These are phyloP conservation scores for Eristalis intricaria DNA, from an alignment of 2,888 invertebrate species.

Conservation along the genomic window DNA sequence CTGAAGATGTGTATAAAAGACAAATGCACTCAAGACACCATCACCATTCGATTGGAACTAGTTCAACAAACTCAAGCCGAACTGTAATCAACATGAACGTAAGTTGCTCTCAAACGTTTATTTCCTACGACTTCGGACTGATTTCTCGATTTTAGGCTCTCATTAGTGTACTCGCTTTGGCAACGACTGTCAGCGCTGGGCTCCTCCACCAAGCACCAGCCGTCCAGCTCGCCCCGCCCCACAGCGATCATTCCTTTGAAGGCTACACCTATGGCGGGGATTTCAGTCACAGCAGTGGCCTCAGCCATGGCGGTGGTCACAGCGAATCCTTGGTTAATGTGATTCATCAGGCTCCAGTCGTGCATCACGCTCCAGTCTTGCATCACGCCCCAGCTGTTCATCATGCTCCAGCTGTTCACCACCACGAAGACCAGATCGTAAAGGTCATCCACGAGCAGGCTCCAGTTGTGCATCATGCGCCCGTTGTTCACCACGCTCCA, in stretches of 20 bases:
- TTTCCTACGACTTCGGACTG: not conserved
- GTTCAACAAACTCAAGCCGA: constrained; percentile 41
- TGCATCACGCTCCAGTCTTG: not conserved
- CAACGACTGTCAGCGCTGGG: constrained; percentile 29
- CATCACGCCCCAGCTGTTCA: too few relatives aligned
- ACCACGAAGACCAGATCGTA: constrained; percentile 12
- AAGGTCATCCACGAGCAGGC: constrained; percentile 73
- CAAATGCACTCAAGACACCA: not conserved
- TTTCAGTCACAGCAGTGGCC: not conserved
- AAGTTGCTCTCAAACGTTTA: not conserved
- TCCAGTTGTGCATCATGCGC: constrained; percentile 13
- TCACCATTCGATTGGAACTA: constrained; percentile 49
- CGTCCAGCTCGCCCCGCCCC: constrained; percentile 6
- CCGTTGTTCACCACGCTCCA: not conserved
- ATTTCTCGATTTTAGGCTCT: constrained; percentile 20
- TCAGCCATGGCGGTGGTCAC: not conserved
- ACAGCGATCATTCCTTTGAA: not conserved
- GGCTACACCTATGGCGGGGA: not conserved
- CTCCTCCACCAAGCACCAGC: constrained; percentile 12
- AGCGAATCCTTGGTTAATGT: constrained; percentile 75
- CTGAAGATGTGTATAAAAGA: constrained; percentile 32
- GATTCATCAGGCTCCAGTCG: constrained; percentile 39
- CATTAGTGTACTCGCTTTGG: constrained; percentile 41
- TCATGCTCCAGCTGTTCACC: not conserved
- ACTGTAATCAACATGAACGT: constrained; percentile 44